Evolutionary conservation across 2,797 vertebrate genomes (phyloP), one percentile per base, ranked within the genome.

Genomic region (Mastacembelus armatus): DNA sequence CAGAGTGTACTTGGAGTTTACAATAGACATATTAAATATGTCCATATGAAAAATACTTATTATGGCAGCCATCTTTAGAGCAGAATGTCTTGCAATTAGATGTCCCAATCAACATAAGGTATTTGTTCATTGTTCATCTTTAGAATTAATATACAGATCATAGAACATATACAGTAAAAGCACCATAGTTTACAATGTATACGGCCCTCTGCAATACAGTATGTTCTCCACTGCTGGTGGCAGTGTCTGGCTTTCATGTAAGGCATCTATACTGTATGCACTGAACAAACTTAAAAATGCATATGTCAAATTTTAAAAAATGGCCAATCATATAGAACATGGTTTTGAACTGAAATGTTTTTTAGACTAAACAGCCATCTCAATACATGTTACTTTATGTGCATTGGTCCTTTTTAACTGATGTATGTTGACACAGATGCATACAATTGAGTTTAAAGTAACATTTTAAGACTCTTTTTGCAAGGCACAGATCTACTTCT

Each of bases 401-500:
- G 27, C 33, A 27, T 18, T 18, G 19, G 4, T 58, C 18, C 15
- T 35, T 21, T 65, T 47, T 10, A 14, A 10, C 14, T 32, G 12
- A 16, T 58, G 30, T 40, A 29, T 60, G 56, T 21, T 62, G 40
- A 15, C 42, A 59, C 44, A 49, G 26, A 66, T 22, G 18, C 60
- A 58, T 35, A 61, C 21, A 40, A 40, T 68, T 18, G 22, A 26
- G n/a, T 57, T 68, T 52, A 55, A 73, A 73, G 43, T 39, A 47
- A 40, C 35, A 49, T 52, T 69, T 71, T 50, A 66, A 63, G 66
- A 68, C 27, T 40, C 15, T 66, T 74, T 76, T 72, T 71, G 39
- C 55, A 15, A 52, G 47, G 42, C 32, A 8, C 27, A 61, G 63
- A 66, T 74, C 40, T 50, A 50, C 52, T 66, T 71, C 61, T 78